phyloP scores from a whole-genome alignment of 2,113 vertebrate genomes.

The Sturnus vulgaris region DNA sequence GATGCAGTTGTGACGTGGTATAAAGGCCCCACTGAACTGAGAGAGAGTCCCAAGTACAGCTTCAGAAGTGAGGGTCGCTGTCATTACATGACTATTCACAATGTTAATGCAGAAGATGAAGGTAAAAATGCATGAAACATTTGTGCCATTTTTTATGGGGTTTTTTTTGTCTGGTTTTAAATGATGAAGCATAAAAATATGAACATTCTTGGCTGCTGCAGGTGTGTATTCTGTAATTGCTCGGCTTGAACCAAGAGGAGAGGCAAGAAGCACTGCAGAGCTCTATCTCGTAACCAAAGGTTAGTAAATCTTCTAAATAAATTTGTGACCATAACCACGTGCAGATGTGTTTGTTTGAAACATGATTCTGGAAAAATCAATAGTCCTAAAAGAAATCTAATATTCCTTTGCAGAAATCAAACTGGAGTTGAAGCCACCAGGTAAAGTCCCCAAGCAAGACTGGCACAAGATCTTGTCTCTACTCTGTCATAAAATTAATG shows the following conservation, averaged over 20 bases:
- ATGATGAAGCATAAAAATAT: background rate
- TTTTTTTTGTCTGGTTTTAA: background rate
- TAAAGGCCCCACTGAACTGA: conserved; percentile 91
- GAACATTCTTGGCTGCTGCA: conserved; percentile 63
- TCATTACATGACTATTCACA: conserved; percentile 98
- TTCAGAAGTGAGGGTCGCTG: conserved; percentile 92
- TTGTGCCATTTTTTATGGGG: background rate
- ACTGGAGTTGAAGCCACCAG: conserved; percentile 83
- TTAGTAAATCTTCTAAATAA: conserved; percentile 32
- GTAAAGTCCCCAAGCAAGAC: conserved; percentile 72
- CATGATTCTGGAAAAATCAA: background rate
- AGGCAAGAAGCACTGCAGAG: conserved; percentile 89
- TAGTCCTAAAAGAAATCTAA: conserved; percentile 38
- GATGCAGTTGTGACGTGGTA: conserved; percentile 97
- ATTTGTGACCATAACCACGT: background rate
- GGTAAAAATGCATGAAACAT: conserved; percentile 74
- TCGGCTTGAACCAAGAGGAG: conserved; percentile 87
- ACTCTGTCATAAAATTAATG: background rate
- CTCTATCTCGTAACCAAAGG: conserved; percentile 91
- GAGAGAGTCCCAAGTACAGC: conserved; percentile 93
- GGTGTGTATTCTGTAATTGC: conserved; percentile 98
- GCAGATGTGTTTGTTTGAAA: background rate
- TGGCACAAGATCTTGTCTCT: background rate
- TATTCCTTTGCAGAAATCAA: conserved; percentile 83
- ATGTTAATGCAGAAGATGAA: conserved; percentile 94